A percentile compares a stretch with the other conserved stretches of the same genome.
These are phyloP conservation scores for Balearica regulorum DNA, from an alignment of 2,797 vertebrate species.

Conservation along the genomic window DNA sequence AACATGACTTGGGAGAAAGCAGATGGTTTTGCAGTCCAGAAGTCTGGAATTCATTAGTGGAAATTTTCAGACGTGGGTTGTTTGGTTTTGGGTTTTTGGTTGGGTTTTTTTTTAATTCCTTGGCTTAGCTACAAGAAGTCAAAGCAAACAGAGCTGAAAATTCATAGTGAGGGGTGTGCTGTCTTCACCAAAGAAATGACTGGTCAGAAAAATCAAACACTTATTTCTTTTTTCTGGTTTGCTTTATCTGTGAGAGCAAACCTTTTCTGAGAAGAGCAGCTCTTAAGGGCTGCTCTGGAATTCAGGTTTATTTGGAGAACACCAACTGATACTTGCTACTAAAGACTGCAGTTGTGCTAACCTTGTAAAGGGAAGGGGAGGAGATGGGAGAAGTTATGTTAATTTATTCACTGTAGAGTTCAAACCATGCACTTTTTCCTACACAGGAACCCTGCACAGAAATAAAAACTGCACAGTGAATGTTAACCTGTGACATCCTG, in stretches of 20 bases:
- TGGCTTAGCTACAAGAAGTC: constrained; percentile 37
- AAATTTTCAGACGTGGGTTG: constrained; percentile 48
- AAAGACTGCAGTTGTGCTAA: constrained; percentile 3
- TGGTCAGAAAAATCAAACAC: constrained; percentile 1
- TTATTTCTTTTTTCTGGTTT: not conserved
- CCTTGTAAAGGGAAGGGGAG: not conserved
- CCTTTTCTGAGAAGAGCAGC: not conserved
- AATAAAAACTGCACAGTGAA: not conserved
- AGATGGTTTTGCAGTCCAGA: constrained; percentile 34
- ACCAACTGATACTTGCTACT: not conserved
- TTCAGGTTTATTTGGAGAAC: constrained; percentile 20
- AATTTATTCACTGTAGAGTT: not conserved
- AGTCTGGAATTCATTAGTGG: constrained; percentile 71
- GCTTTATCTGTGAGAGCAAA: not conserved
- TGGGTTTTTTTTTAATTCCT: not conserved
- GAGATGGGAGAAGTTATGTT: not conserved
- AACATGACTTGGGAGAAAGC: constrained; percentile 51
- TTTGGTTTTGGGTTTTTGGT: not conserved
- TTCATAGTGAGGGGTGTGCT: not conserved
- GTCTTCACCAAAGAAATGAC: not conserved
- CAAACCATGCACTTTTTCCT: not conserved
- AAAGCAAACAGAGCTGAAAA: constrained; percentile 62
- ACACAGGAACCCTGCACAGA: not conserved
- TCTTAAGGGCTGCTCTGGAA: not conserved
- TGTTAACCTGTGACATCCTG: not conserved